Evolutionary conservation across 2,888 invertebrate genomes (phyloP).

Genomic region (Arctia plantaginis): DNA sequence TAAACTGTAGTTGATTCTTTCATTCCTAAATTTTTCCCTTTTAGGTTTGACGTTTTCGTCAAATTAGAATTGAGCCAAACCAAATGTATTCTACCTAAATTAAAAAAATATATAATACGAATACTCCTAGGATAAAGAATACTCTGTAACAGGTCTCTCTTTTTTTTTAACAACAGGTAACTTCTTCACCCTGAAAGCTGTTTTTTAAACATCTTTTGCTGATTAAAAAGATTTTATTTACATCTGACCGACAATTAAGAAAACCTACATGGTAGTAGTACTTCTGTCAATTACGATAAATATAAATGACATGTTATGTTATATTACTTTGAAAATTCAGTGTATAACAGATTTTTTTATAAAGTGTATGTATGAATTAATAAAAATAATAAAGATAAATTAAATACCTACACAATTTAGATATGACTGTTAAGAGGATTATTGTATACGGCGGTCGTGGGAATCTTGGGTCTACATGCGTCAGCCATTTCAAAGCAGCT

Average conservation of each 20-base stretch:
- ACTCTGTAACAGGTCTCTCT: no score
- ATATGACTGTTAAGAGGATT: constrained; percentile 89
- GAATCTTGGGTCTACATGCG: constrained; percentile 95
- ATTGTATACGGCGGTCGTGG: constrained; percentile 98
- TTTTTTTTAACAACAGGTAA: no score
- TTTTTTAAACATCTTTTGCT: background rate
- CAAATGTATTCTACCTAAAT: no score
- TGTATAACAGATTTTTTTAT: background rate
- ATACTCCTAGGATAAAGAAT: no score
- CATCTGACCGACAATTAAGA: background rate
- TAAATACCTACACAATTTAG: background rate
- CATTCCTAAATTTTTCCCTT: no score
- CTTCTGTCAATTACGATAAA: background rate
- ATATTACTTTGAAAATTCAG: background rate
- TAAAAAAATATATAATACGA: no score
- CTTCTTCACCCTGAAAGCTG: no score
- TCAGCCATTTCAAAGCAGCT: constrained; percentile 95
- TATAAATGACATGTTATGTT: background rate
- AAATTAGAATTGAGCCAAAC: no score
- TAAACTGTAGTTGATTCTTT: no score
- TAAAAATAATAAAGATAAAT: background rate
- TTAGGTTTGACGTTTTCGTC: no score
- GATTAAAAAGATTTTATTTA: background rate
- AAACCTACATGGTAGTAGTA: background rate
- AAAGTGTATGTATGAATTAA: background rate